Evolutionary conservation across 2,888 invertebrate species (phyloP), one percentile per base, ranked within the genome.

Genomic region (Anticlea derivata): DNA sequence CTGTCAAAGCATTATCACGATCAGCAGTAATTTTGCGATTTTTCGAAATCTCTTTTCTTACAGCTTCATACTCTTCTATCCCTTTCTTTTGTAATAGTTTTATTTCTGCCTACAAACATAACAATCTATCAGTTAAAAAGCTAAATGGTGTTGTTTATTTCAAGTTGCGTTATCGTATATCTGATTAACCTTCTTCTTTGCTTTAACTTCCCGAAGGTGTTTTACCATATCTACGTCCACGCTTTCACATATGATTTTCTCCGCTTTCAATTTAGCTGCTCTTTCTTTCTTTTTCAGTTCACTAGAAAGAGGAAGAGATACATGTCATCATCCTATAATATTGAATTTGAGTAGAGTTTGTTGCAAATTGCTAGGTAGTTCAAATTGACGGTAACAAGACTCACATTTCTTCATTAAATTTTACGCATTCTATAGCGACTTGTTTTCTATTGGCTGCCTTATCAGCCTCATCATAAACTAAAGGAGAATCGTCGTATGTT

Each of bases 361-460:
- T n/a, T n/a, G n/a, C n/a, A n/a, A n/a, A n/a, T n/a, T n/a, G n/a
- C n/a, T n/a, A n/a, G n/a, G n/a, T n/a, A n/a, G n/a, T n/a, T n/a
- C n/a, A n/a, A n/a, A n/a, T n/a, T n/a, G n/a, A n/a, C n/a, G n/a
- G n/a, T n/a, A n/a, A n/a, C n/a, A n/a, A n/a, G 1, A 65, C 75
- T 73, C 65, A 82, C 83, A 75, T 70, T 31, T 61, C 55, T 59
- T 72, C 72, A 56, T 84, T 83, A 11, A 67, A 54, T 51, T 61
- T 52, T 7, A 69, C 65, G 22, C 67, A 53, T 55, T 78, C 61
- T 34, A 63, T 49, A 4, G 58, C 56, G 6, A 12, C 49, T 20
- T 50, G 48, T 62, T 65, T 73, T 24, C 40, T 49, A 5, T 29
- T 23, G 20, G 52, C 38, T 29, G 11, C 13, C 17, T 48, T 41